Percentiles rank a stretch among this genome's conserved stretches.
phyloP scores from a whole-genome alignment of 1,140 invertebrate genomes.

The Halictus rubicundus region DNA sequence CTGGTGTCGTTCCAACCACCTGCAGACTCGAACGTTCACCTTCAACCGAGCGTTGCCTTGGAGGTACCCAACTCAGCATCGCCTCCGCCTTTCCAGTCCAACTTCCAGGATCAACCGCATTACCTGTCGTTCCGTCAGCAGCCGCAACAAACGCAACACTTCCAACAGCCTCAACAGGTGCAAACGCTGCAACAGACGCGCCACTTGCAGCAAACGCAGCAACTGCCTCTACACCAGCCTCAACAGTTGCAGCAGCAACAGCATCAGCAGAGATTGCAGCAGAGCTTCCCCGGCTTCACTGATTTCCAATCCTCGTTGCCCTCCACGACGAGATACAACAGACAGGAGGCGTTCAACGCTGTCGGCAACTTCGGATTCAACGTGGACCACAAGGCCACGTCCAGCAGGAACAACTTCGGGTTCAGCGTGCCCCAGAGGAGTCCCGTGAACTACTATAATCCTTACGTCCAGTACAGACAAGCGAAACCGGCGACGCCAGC shows the following conservation, averaged over 20 bases:
- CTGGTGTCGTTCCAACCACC: conserved; percentile 58
- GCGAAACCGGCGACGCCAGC: conserved; percentile 77
- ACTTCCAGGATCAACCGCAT: conserved; percentile 59
- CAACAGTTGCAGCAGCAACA: conserved; percentile 73
- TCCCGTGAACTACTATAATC: conserved; percentile 60
- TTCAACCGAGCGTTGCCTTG: conserved; percentile 77
- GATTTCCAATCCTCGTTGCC: conserved; percentile 78
- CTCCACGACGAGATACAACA: conserved; percentile 79
- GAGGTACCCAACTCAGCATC: conserved; percentile 71
- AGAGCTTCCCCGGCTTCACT: conserved; percentile 78
- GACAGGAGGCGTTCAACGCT: conserved; percentile 76
- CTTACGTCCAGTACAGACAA: conserved; percentile 64
- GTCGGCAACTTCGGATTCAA: conserved; percentile 83
- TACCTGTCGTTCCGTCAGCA: conserved; percentile 72
- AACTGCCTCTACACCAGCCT: conserved; percentile 74
- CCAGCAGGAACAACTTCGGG: conserved; percentile 59
- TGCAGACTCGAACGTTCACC: conserved; percentile 67
- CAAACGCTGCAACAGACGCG: conserved; percentile 66
- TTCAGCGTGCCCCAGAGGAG: conserved; percentile 58
- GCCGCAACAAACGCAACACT: conserved; percentile 68
- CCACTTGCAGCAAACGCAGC: conserved; percentile 77
- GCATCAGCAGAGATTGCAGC: conserved; percentile 79
- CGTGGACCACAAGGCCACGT: conserved; percentile 64
- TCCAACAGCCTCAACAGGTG: conserved; percentile 71
- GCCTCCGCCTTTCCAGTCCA: conserved; percentile 64